Evolutionary conservation across 2,797 vertebrate genomes (phyloP), one percentile per base, ranked within the genome.

Genomic region (Phrynocephalus forsythii): DNA sequence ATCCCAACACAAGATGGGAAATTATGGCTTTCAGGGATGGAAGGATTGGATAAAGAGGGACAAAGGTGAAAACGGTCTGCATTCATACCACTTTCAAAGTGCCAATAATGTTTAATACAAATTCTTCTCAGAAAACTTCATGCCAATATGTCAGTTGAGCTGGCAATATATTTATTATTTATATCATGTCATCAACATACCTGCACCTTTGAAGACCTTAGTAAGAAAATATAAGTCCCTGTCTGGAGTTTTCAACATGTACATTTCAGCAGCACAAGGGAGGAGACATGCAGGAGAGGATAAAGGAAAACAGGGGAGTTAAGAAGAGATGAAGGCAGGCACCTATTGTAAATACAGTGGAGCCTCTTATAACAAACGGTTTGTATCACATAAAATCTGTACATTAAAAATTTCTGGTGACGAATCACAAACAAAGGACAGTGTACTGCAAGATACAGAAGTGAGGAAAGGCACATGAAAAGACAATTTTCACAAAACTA

Each of bases 1-100:
- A 92, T 90, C 91, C 91, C 89, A 95, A 92, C 84, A 93, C 66
- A 94, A 94, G 94, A 94, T 91, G 68, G 80, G 94, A 96, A 95
- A 95, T 77, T 92, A 93, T 66, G 81, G 83, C 86, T 88, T 76
- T 94, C 91, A 38, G 0, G 88, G 92, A 85, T 89, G 72, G 91
- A 91, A 92, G 91, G 84, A 91, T 75, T 94, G 88, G 84, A 94
- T 93, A 93, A 94, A 95, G 73, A 89, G 86, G 87, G 80, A 76
- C 84, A 93, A 93, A 91, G 84, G 10, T 82, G 92, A 86, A 83
- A 91, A 90, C 89, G 26, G 76, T 89, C 33, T 91, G 84, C 88
- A 88, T 94, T 94, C 90, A 90, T 6, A 95, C 91, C 38, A 87
- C 69, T 94, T 87, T 90, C 94, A 91, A 92, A 90, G 94, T 90